phyloP scores from a whole-genome alignment of 2,113 vertebrate genomes.

The Sminthopsis crassicaudata region DNA sequence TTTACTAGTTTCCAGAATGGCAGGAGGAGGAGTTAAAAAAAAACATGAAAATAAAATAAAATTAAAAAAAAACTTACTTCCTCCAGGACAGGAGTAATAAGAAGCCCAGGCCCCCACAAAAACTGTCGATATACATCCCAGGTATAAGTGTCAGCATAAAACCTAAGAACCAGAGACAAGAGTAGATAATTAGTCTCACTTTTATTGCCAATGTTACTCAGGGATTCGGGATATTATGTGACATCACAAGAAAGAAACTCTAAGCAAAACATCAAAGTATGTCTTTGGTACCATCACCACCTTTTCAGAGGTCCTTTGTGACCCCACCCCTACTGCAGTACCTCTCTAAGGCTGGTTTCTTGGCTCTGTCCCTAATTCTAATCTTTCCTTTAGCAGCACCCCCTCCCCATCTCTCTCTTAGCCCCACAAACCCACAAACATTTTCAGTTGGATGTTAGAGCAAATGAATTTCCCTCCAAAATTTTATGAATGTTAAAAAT shows the following conservation, averaged over 20 bases:
- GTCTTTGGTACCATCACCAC: not conserved
- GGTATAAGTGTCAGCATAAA: conserved; percentile 87
- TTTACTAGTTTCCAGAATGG: not conserved
- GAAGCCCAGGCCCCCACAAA: conserved; percentile 94
- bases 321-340: not conserved
- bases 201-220: not conserved
- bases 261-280: not conserved
- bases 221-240: not conserved
- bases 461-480: not conserved
- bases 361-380: not conserved
- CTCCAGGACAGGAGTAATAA: conserved; percentile 94
- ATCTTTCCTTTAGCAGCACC: not conserved
- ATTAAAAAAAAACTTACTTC: conserved; percentile 81
- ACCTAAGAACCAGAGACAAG: conserved; percentile 81
- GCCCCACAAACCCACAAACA: not conserved
- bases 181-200: not conserved
- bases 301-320: not conserved
- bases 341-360: not conserved
- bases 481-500: not conserved
- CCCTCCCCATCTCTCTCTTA: not conserved
- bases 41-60: not conserved
- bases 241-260: not conserved
- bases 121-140: conserved; percentile 92
- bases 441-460: not conserved
- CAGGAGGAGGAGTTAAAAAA: not conserved